Percentiles rank a stretch among this genome's conserved stretches.
Conservation (phyloP, 1,140 invertebrate genomes). For the Zaprionus ghesquierei region DNA sequence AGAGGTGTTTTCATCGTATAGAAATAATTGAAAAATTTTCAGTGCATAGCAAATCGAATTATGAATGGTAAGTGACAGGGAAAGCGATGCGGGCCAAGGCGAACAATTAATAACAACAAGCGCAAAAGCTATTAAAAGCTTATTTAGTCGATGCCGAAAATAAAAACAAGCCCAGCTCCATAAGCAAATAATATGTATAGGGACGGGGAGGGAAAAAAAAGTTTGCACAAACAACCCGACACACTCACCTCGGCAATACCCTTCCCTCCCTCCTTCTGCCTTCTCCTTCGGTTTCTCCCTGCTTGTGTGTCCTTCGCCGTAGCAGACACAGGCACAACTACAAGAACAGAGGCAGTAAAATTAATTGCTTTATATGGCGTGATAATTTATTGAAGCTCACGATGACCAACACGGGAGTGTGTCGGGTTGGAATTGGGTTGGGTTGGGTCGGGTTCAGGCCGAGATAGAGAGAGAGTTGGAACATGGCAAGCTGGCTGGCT, state of each 20-base stretch:
- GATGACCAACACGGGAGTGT: slow-evolving; percentile 79
- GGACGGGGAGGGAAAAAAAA: slow-evolving; percentile 42
- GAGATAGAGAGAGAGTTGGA: too few species aligned
- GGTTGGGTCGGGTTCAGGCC: slow-evolving; percentile 39
- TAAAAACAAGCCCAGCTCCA: slow-evolving; percentile 32
- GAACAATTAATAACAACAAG: slow-evolving; percentile 70
- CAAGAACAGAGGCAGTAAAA: slow-evolving; percentile 53
- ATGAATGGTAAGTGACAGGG: slow-evolving; percentile 61
- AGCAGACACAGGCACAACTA: slow-evolving; percentile 8
- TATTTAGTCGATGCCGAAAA: slow-evolving; percentile 63
- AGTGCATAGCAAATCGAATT: slow-evolving; percentile 72
- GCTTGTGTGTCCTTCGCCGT: neutral
- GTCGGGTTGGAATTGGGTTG: too few species aligned
- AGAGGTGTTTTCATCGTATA: slow-evolving; percentile 1
- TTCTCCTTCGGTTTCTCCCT: neutral
- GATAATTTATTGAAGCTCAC: slow-evolving; percentile 79
- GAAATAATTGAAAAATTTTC: slow-evolving; percentile 76
- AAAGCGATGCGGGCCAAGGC: slow-evolving; percentile 28
- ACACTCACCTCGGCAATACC: neutral
- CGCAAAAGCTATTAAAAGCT: slow-evolving; percentile 72
- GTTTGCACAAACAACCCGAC: slow-evolving; percentile 54
- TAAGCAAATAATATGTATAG: slow-evolving; percentile 62
- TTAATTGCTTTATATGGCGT: slow-evolving; percentile 81
- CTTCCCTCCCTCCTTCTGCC: neutral
- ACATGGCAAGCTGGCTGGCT: slow-evolving; percentile 5